Evolutionary conservation across 2,888 invertebrate genomes (phyloP).

Genomic region (Rhopalosiphum nymphaeae): DNA sequence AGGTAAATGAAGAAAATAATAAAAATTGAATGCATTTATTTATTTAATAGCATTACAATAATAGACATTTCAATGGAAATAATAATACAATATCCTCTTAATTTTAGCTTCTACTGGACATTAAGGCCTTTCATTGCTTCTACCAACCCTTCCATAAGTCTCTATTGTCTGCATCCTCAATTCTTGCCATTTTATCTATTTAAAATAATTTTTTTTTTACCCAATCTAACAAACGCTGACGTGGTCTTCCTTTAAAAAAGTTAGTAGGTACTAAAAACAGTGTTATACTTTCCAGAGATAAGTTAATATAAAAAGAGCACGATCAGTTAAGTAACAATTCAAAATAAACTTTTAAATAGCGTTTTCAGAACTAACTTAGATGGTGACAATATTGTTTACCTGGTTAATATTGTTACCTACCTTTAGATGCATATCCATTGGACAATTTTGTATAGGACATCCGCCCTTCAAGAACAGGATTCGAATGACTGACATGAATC

Average conservation of each 20-base stretch:
- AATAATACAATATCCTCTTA: background rate
- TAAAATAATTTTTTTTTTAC: too few species aligned
- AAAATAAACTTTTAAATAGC: background rate
- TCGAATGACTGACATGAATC: slow-evolving; percentile 75
- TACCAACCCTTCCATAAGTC: too few species aligned
- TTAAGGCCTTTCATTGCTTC: too few species aligned
- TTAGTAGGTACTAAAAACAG: background rate
- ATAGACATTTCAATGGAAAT: background rate
- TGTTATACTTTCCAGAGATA: background rate
- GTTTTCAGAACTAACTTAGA: background rate
- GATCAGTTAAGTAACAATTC: background rate
- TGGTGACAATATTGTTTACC: background rate
- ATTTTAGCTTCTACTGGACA: too few species aligned
- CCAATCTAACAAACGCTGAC: too few species aligned
- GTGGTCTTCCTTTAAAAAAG: too few species aligned
- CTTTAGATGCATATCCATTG: slow-evolving; percentile 69
- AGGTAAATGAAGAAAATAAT: background rate
- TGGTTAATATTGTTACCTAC: slow-evolving; percentile 55
- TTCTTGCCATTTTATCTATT: too few species aligned
- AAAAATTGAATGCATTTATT: background rate
- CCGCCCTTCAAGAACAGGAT: slow-evolving; percentile 79
- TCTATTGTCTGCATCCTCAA: too few species aligned
- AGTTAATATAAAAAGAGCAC: background rate
- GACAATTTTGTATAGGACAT: slow-evolving; percentile 76
- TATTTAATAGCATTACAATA: background rate